A percentile compares a stretch with the other conserved stretches of the same genome.
Evolutionary conservation across 2,888 invertebrate species (phyloP).

Genomic region (Caenorhabditis sp.): DNA sequence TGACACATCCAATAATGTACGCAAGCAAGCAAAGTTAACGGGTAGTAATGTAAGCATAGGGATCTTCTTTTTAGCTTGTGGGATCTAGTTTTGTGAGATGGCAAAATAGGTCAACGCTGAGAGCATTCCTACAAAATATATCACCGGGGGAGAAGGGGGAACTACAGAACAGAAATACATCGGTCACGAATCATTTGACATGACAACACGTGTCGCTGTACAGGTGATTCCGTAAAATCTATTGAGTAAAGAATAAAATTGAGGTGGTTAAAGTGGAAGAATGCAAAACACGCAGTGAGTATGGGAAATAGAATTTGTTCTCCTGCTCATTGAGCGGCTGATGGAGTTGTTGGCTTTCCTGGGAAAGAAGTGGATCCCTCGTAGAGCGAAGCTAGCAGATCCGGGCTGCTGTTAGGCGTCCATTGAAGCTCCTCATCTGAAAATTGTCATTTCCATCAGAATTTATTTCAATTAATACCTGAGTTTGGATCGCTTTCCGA

Average conservation of each 20-base stretch:
- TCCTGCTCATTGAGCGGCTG: not conserved
- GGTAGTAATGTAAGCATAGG: not conserved
- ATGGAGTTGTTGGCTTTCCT: slow-evolving; percentile 12
- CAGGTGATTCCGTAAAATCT: slow-evolving; percentile 52
- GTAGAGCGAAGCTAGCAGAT: slow-evolving; percentile 59
- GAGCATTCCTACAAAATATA: slow-evolving; percentile 49
- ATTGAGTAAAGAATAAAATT: slow-evolving; percentile 17
- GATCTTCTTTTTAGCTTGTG: not conserved
- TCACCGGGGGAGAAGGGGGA: slow-evolving; percentile 15
- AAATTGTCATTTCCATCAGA: not conserved
- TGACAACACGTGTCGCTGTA: slow-evolving; percentile 57
- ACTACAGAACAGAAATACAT: slow-evolving; percentile 24
- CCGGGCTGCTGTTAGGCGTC: slow-evolving; percentile 60
- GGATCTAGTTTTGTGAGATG: slow-evolving; percentile 29
- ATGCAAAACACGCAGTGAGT: slow-evolving; percentile 48
- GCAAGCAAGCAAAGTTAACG: slow-evolving; percentile 38
- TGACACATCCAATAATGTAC: slow-evolving; percentile 32
- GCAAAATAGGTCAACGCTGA: slow-evolving; percentile 42
- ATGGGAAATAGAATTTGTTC: not conserved
- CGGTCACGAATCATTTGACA: slow-evolving; percentile 55
- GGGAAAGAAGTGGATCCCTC: slow-evolving; percentile 64
- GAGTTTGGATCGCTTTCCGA: slow-evolving; percentile 59
- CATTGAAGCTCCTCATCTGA: slow-evolving; percentile 61
- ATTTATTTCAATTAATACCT: too few species aligned
- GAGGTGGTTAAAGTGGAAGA: slow-evolving; percentile 1